These are phyloP conservation scores for Gracilinanus agilis DNA, from an alignment of 2,113 vertebrate species.

Conservation along the genomic window DNA sequence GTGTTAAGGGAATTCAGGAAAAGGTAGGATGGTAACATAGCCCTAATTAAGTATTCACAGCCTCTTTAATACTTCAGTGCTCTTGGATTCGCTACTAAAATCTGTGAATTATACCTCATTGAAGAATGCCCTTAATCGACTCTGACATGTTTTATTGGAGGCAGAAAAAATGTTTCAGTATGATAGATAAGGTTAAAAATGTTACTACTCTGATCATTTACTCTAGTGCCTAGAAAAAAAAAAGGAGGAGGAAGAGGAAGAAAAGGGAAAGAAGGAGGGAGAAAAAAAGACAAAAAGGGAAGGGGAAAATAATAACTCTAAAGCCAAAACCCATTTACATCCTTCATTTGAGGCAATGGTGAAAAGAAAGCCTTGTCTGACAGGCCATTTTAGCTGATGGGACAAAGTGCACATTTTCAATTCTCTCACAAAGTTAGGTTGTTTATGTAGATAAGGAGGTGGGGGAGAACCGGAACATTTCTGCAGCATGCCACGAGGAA, in stretches of 20 bases:
- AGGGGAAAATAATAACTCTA: constrained; percentile 78
- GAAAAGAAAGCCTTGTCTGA: constrained; percentile 83
- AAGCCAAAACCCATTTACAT: constrained; percentile 88
- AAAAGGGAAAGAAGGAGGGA: constrained; percentile 64
- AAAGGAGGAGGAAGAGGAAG: neutral
- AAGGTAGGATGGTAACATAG: constrained; percentile 82
- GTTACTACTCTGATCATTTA: constrained; percentile 90
- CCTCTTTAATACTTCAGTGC: constrained; percentile 87
- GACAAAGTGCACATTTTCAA: constrained; percentile 85
- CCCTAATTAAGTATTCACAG: constrained; percentile 88
- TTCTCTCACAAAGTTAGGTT: constrained; percentile 88
- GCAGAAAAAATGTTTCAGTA: constrained; percentile 91
- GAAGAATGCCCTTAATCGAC: constrained; percentile 90
- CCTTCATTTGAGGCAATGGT: constrained; percentile 83
- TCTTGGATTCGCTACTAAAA: constrained; percentile 84
- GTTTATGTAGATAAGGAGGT: constrained; percentile 85
- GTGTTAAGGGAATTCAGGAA: constrained; percentile 81
- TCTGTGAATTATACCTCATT: constrained; percentile 88
- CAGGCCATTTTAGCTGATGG: constrained; percentile 86
- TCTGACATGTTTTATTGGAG: constrained; percentile 91
- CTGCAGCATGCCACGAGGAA: constrained; percentile 59
- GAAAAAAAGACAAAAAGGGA: constrained; percentile 61
- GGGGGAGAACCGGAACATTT: constrained; percentile 76
- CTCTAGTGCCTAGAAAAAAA: constrained; percentile 84
- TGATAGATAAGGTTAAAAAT: constrained; percentile 94